These are phyloP conservation scores for Hydraecia micacea DNA, from an alignment of 2,888 invertebrate genomes.

Conservation along the genomic window DNA sequence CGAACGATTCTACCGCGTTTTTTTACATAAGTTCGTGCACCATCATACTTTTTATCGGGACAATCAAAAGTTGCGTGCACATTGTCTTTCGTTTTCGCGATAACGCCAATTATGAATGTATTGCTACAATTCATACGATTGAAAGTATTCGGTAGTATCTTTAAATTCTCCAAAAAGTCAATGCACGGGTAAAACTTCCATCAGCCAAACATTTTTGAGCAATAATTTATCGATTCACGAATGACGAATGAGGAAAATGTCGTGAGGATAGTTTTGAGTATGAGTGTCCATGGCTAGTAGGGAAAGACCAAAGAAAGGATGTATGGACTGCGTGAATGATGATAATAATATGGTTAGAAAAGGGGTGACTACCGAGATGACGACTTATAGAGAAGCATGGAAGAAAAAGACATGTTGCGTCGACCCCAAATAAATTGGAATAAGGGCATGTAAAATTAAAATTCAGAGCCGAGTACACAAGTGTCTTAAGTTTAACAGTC, in stretches of 20 bases:
- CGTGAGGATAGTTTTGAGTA: too few species aligned
- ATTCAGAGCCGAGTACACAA: too few species aligned
- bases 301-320: too few species aligned
- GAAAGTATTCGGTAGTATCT: slow-evolving; percentile 16
- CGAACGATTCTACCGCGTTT: slow-evolving; percentile 15
- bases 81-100: slow-evolving; percentile 31
- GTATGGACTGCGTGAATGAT: too few species aligned
- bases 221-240: background rate
- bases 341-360: too few species aligned
- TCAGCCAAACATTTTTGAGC: background rate
- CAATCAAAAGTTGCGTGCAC: slow-evolving; percentile 56
- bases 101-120: slow-evolving; percentile 1
- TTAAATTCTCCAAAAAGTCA: background rate
- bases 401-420: too few species aligned
- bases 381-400: too few species aligned
- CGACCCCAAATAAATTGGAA: too few species aligned
- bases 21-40: slow-evolving; percentile 22
- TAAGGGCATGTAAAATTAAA: too few species aligned
- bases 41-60: slow-evolving; percentile 26
- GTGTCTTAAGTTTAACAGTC: too few species aligned
- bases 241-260: background rate
- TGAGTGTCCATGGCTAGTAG: background rate
- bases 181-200: background rate
- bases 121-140: background rate
- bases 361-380: too few species aligned